Evolutionary conservation across 2,888 invertebrate species (phyloP), one percentile per base, ranked within the genome.

Genomic region (Acronicta leporina): DNA sequence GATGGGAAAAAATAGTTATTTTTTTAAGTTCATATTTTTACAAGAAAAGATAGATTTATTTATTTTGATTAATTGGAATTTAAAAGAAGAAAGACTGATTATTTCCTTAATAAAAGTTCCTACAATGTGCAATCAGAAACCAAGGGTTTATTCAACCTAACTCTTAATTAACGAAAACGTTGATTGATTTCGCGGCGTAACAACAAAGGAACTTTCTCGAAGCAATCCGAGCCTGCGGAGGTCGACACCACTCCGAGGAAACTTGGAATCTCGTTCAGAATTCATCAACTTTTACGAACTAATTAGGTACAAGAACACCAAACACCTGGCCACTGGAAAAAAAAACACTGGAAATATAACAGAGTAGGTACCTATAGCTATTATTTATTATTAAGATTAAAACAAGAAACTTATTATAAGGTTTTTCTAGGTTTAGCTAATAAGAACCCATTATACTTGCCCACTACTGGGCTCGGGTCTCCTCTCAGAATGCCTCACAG

Each of bases 161-260:
- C 33, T 38, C 16, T 71, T 59, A 73, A 74, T 69, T 57, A 64
- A 76, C 65, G 42, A 63, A 73, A 76, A 33, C 52, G 42, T 67
- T 67, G 57, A 72, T 77, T 68, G 63, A 75, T 77, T 67, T 75
- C 51, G 64, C 45, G 59, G 63, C 47, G 46, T 51, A 72, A 73
- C 57, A 72, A 74, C 63, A 65, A 68, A 73, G 51, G 52, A 72
- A 63, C 43, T 73, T 73, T 46, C 57, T 47, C n/a, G 11, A n/a
- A 33, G 61, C 48, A 38, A 38, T 38, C 38, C 5, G 38, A 38
- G 35, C n/a, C 38, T 27, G 30, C 11, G 10, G 30, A 14, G 59
- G 45, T 60, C 16, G 45, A 11, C 20, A 15, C 50, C 48, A 16
- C 45, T 11, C 35, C 30, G 51, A 49, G 43, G 43, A 43, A 68